phyloP scores from a whole-genome alignment of 2,888 invertebrate genomes.

The Drymonia ruficornis region DNA sequence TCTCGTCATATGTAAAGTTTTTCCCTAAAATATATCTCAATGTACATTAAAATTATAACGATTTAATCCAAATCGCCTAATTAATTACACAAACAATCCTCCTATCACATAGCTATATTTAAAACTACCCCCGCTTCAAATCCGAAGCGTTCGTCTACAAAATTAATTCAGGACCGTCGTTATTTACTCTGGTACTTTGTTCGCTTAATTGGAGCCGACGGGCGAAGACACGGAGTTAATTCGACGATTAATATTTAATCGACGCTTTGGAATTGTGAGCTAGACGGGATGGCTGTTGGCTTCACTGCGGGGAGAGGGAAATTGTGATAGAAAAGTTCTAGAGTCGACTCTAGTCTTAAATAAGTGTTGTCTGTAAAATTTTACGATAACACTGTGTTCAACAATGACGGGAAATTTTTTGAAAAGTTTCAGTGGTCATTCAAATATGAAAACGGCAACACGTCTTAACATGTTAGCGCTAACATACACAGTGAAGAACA shows the following conservation, averaged over 20 bases:
- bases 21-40: no score
- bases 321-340: no score
- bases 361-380: no score
- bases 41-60: neutral
- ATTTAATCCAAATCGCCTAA: slow-evolving; percentile 7
- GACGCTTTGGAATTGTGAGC: slow-evolving; percentile 40
- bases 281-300: slow-evolving; percentile 11
- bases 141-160: slow-evolving; percentile 61
- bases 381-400: no score
- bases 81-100: slow-evolving; percentile 10
- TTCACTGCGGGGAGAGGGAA: neutral
- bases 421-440: no score
- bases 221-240: slow-evolving; percentile 79
- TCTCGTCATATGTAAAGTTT: no score
- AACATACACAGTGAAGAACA: no score
- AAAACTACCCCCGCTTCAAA: slow-evolving; percentile 57
- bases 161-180: slow-evolving; percentile 73
- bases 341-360: no score
- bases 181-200: slow-evolving; percentile 82
- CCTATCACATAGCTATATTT: slow-evolving; percentile 50
- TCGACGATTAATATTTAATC: slow-evolving; percentile 82
- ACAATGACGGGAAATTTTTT: no score
- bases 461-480: no score
- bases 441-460: no score
- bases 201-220: slow-evolving; percentile 80